Percentiles rank a stretch among this genome's conserved stretches.
These are phyloP conservation scores for Sebastes oblongus DNA, from an alignment of 2,797 vertebrate genomes.

Conservation along the genomic window DNA sequence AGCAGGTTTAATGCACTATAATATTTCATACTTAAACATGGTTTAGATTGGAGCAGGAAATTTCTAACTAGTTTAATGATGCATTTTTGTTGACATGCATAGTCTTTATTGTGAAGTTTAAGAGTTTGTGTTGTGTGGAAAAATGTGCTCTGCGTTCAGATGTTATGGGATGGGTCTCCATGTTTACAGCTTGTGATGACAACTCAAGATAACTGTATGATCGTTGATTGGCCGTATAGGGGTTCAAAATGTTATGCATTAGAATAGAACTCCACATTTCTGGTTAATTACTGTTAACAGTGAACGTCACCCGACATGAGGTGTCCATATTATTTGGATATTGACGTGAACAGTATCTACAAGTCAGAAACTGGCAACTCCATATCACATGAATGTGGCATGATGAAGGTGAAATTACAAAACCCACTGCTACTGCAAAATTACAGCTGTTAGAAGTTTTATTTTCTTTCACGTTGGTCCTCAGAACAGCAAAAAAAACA, in stretches of 20 bases:
- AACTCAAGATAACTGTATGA: not conserved
- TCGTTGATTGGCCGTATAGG: not conserved
- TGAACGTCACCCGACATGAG: not conserved
- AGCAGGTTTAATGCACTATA: not conserved
- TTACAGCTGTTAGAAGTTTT: not conserved
- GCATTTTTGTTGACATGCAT: not conserved
- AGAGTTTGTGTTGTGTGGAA: not conserved
- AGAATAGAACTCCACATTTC: not conserved
- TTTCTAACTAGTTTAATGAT: not conserved
- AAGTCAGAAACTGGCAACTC: not conserved
- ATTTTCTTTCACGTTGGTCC: slow-evolving; percentile 6
- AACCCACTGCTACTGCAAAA: not conserved
- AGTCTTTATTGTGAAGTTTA: not conserved
- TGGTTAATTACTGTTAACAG: not conserved
- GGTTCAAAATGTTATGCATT: not conserved
- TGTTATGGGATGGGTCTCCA: not conserved
- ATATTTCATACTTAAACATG: not conserved
- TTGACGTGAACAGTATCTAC: not conserved
- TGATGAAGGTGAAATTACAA: not conserved
- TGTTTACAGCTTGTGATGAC: not conserved
- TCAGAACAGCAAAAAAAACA: slow-evolving; percentile 3
- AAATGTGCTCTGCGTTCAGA: not conserved
- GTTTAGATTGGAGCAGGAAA: not conserved
- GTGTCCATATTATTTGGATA: not conserved
- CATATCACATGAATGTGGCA: not conserved